Conservation (phyloP, 2,113 vertebrate genomes). For the Xyliphius kryptos region DNA sequence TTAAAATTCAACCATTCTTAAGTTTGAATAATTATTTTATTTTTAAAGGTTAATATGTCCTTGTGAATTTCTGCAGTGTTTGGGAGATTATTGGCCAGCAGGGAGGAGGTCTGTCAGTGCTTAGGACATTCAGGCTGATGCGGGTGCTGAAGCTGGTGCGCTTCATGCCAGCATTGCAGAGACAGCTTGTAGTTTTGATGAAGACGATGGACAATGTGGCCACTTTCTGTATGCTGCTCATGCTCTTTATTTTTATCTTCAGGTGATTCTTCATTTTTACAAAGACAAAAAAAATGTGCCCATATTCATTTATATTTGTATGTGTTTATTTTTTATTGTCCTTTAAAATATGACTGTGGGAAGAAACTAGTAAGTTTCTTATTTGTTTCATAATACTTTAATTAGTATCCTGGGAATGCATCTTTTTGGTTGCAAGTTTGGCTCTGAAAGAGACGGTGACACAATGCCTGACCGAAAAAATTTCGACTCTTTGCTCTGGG, state of each 20-base stretch:
- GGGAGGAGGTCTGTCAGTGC: conserved; percentile 88
- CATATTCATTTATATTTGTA: too few species aligned
- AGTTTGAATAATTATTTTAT: too few species aligned
- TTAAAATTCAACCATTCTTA: too few species aligned
- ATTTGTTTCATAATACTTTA: too few species aligned
- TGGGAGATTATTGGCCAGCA: conserved; percentile 98
- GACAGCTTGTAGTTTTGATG: conserved; percentile 96
- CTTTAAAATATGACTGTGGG: too few species aligned
- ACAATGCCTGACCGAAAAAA: too few species aligned
- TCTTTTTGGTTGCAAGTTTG: conserved; percentile 95
- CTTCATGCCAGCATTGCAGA: conserved; percentile 96
- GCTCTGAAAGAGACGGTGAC: conserved; percentile 84
- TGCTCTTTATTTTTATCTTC: conserved; percentile 98
- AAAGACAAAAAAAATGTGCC: too few species aligned
- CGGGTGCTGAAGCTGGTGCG: conserved; percentile 93
- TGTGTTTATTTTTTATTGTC: too few species aligned
- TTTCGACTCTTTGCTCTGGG: conserved; percentile 97
- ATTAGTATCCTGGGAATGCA: conserved; percentile 96
- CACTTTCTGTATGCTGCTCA: too few species aligned
- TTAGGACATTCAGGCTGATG: conserved; percentile 94
- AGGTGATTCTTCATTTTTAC: too few species aligned
- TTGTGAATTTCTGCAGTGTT: conserved; percentile 65
- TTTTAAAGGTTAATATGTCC: conserved; percentile 1
- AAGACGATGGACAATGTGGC: too few species aligned
- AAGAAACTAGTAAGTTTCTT: too few species aligned